Percentiles rank a stretch among this genome's conserved stretches.
Evolutionary conservation across 2,113 vertebrate species (phyloP).

Genomic region (Blennius ocellaris): DNA sequence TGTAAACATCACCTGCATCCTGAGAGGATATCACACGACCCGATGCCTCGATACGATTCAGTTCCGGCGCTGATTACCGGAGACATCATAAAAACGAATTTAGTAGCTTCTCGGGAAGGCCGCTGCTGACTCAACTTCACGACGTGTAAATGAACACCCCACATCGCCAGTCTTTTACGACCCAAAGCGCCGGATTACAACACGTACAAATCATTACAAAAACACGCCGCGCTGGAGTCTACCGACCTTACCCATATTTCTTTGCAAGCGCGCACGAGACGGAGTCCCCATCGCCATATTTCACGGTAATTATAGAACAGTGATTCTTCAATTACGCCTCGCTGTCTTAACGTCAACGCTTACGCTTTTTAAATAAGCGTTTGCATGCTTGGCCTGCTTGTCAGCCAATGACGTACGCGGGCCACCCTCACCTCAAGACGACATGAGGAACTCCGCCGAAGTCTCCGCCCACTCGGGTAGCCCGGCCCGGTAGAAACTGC

Average conservation of each 20-base stretch:
- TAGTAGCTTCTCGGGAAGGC: too few relatives aligned
- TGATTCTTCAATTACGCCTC: slow-evolving; percentile 1
- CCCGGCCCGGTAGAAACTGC: slow-evolving; percentile 22
- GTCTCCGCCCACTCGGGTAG: slow-evolving; percentile 37
- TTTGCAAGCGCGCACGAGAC: neutral
- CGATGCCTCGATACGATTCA: neutral
- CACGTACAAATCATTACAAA: slow-evolving; percentile 11
- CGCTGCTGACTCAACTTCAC: neutral
- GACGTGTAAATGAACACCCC: neutral
- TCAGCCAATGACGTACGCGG: slow-evolving; percentile 18
- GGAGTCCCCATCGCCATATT: neutral
- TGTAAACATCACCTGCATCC: neutral
- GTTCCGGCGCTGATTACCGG: neutral
- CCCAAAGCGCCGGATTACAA: neutral
- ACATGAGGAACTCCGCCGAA: slow-evolving; percentile 42
- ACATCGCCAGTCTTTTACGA: neutral
- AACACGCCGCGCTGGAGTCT: neutral
- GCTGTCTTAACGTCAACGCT: neutral
- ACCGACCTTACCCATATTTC: neutral
- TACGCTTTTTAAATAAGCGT: neutral
- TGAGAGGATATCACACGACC: neutral
- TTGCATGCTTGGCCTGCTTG: slow-evolving; percentile 9
- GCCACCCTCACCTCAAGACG: slow-evolving; percentile 20
- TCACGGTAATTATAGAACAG: neutral
- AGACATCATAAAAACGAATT: neutral